These are phyloP conservation scores for Peucedramus taeniatus DNA, from an alignment of 2,113 vertebrate species.

Conservation along the genomic window DNA sequence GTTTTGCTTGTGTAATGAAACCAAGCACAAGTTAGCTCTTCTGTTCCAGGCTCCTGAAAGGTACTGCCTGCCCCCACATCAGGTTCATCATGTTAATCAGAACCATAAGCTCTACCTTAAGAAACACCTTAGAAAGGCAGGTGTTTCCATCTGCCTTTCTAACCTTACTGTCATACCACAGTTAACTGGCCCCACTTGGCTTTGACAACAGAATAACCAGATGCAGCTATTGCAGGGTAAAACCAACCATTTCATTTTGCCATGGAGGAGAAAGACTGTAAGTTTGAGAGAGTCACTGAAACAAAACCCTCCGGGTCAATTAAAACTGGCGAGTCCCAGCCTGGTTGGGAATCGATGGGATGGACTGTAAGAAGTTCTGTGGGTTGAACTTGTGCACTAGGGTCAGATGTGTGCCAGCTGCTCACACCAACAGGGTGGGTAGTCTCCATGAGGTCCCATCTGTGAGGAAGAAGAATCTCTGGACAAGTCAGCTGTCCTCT, in stretches of 20 bases:
- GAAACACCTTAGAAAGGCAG: too few relatives aligned
- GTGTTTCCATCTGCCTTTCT: background rate
- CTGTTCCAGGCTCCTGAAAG: background rate
- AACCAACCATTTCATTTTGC: background rate
- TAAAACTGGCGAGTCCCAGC: background rate
- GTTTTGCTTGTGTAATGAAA: background rate
- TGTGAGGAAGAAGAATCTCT: background rate
- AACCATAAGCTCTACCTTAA: background rate
- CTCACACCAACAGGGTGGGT: accelerated
- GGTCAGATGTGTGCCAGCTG: background rate
- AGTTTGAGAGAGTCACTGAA: background rate
- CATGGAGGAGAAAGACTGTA: background rate
- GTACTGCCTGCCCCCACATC: background rate
- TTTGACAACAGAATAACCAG: background rate
- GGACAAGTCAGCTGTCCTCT: background rate
- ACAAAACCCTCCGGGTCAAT: background rate
- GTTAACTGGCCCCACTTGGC: background rate
- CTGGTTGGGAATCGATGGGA: background rate
- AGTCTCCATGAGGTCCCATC: background rate
- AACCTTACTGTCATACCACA: background rate
- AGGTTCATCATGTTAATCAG: background rate
- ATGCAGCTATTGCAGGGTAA: background rate
- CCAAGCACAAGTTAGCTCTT: background rate
- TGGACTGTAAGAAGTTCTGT: background rate
- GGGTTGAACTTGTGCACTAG: background rate